Conservation (phyloP, 2,113 vertebrate genomes). For the Corythornis cristatus region DNA sequence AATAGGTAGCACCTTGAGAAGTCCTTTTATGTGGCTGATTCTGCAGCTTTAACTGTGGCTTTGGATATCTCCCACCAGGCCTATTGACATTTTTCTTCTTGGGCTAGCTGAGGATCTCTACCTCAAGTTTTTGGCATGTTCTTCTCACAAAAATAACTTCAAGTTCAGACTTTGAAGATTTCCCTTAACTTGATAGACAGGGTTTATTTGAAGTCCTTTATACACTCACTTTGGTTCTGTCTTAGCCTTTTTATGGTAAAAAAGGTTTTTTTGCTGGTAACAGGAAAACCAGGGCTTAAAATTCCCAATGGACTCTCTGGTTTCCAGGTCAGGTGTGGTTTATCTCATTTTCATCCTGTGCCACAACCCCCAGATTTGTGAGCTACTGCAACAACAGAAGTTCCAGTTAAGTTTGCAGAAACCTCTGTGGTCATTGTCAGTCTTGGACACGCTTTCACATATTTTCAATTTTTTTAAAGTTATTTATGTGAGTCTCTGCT, state of each 20-base stretch:
- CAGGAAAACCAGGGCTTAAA: background rate
- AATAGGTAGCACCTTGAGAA: constrained; percentile 16
- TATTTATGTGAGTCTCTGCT: too few relatives aligned
- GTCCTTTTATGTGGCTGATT: constrained; percentile 30
- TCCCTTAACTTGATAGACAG: background rate
- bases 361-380: background rate
- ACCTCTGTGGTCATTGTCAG: background rate
- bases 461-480: background rate
- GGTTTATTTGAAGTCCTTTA: background rate
- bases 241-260: background rate
- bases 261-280: background rate
- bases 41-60: background rate
- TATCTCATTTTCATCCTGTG: background rate
- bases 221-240: background rate
- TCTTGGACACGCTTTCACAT: background rate
- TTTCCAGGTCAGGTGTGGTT: background rate
- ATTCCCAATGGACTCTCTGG: background rate
- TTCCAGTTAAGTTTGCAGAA: background rate
- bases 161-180: background rate
- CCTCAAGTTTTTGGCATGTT: background rate
- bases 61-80: background rate
- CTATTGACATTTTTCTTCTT: background rate
- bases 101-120: background rate
- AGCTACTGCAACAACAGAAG: background rate
- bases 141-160: background rate